Percentiles rank a stretch among this genome's conserved stretches.
Evolutionary conservation across 2,113 vertebrate genomes (phyloP).

Genomic region (Rhynchomys soricoides): DNA sequence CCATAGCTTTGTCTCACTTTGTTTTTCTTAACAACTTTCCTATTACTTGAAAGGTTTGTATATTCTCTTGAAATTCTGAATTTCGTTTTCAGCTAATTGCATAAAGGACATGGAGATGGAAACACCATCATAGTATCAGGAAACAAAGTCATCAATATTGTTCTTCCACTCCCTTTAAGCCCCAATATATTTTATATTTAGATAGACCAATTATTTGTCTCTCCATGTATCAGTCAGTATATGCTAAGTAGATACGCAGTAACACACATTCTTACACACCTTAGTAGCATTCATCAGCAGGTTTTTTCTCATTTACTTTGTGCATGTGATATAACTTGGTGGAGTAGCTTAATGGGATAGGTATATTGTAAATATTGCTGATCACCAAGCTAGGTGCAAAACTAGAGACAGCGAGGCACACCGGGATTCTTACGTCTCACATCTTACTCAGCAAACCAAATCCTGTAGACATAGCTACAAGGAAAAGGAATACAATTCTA

Average conservation of each 20-base stretch:
- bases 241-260: neutral
- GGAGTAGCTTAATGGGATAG: neutral
- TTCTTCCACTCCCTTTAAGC: neutral
- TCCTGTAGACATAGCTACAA: neutral
- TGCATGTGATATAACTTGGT: neutral
- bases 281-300: slow-evolving; percentile 6
- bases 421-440: neutral
- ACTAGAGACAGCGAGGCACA: neutral
- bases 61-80: neutral
- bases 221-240: neutral
- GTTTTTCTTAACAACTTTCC: neutral
- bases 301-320: slow-evolving; percentile 12
- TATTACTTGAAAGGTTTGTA: neutral
- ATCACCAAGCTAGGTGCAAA: neutral
- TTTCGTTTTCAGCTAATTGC: slow-evolving; percentile 31
- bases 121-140: neutral
- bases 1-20: neutral
- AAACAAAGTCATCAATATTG: neutral
- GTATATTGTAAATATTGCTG: neutral
- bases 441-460: slow-evolving; percentile 14
- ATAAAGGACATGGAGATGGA: neutral
- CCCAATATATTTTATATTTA: slow-evolving; percentile 26
- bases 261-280: neutral
- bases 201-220: slow-evolving; percentile 33
- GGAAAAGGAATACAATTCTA: neutral